Evolutionary conservation across 2,797 vertebrate species (phyloP).

Genomic region (Chelmon rostratus): DNA sequence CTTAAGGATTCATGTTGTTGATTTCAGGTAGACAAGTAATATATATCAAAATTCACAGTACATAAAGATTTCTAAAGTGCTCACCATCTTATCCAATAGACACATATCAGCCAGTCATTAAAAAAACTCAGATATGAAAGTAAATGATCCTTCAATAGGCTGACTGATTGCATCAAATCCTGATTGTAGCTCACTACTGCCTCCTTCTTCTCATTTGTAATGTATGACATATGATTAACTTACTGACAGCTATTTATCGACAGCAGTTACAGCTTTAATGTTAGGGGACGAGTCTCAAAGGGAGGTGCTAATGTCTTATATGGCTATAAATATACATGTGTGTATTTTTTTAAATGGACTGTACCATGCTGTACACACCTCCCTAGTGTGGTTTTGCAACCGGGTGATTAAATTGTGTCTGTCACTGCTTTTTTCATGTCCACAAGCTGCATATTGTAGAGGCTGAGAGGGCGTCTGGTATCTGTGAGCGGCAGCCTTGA

Average conservation of each 20-base stretch:
- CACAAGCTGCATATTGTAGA: conserved; percentile 17
- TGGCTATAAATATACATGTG: background rate
- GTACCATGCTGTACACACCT: background rate
- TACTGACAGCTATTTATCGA: conserved; percentile 47
- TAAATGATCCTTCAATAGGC: conserved; percentile 59
- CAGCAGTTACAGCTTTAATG: conserved; percentile 25
- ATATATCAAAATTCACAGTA: background rate
- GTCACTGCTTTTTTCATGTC: conserved; percentile 44
- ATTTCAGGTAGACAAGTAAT: background rate
- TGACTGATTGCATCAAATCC: conserved; percentile 67
- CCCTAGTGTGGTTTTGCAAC: conserved; percentile 15
- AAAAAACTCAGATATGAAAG: conserved; percentile 40
- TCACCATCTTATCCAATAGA: background rate
- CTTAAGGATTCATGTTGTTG: background rate
- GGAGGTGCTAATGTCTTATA: background rate
- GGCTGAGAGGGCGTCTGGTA: conserved; percentile 13
- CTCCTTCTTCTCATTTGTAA: conserved; percentile 60
- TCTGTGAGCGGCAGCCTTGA: conserved; percentile 30
- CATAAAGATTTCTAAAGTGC: background rate
- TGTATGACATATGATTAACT: conserved; percentile 57
- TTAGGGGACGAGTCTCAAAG: conserved; percentile 5
- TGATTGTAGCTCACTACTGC: conserved; percentile 66
- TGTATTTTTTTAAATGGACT: background rate
- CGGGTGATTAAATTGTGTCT: conserved; percentile 16
- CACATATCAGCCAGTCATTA: conserved; percentile 25